These are phyloP conservation scores for Agonum fuliginosum DNA, from an alignment of 2,888 invertebrate species.

Conservation along the genomic window DNA sequence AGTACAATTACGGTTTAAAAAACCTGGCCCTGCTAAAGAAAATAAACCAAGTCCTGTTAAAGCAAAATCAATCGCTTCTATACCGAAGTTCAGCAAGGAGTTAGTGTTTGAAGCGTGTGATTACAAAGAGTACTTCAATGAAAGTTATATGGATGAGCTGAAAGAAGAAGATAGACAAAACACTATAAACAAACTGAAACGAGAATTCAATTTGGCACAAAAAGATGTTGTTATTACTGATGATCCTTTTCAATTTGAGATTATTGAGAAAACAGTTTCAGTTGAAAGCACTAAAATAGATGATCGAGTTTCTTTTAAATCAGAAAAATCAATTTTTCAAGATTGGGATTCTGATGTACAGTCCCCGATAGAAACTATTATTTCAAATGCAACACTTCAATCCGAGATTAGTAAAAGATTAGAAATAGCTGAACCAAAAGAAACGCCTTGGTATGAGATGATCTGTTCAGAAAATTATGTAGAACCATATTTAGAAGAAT, in stretches of 20 bases:
- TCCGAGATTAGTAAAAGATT: background rate
- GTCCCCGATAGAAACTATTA: too few relatives aligned
- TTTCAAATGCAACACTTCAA: background rate
- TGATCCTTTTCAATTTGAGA: too few relatives aligned
- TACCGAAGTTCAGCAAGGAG: background rate
- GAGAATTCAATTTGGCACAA: background rate
- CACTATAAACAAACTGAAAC: background rate
- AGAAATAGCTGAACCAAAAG: background rate
- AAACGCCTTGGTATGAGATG: background rate
- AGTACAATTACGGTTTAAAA: slow-evolving; percentile 16
- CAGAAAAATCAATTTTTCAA: too few relatives aligned
- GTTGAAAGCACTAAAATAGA: too few relatives aligned
- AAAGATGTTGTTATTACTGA: too few relatives aligned
- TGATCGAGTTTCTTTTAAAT: too few relatives aligned
- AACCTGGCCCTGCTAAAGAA: background rate
- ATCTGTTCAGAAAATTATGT: slow-evolving; percentile 1
- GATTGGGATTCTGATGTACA: too few relatives aligned
- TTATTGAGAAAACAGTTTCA: too few relatives aligned
- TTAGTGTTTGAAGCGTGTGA: background rate
- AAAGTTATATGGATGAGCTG: background rate
- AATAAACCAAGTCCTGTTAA: too few relatives aligned
- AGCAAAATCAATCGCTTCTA: background rate
- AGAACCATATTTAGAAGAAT: slow-evolving; percentile 7
- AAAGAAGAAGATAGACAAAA: background rate
- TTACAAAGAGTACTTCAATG: background rate